phyloP scores from a whole-genome alignment of 2,113 vertebrate genomes.

The Megaceryle maxima region DNA sequence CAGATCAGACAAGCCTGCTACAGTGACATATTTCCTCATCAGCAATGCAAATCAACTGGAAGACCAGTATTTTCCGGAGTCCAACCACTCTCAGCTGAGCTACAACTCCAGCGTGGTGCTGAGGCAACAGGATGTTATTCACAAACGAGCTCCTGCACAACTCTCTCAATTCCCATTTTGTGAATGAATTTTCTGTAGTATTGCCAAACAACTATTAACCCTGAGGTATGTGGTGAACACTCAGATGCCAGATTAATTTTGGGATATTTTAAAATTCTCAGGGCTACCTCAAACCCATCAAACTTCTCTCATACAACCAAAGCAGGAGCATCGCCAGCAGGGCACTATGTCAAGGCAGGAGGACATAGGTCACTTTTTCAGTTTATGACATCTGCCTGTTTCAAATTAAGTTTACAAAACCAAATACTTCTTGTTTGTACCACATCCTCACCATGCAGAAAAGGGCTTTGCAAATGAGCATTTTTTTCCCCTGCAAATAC shows the following conservation, averaged over 20 bases:
- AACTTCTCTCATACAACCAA: background rate
- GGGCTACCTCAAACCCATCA: background rate
- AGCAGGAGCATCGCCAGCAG: background rate
- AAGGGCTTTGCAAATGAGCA: background rate
- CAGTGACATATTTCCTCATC: constrained; percentile 7
- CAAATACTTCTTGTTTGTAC: background rate
- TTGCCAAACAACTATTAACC: background rate
- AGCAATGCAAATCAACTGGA: constrained; percentile 36
- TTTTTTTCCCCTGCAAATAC: background rate
- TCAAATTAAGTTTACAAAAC: background rate
- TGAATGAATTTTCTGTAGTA: background rate
- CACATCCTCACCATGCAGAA: background rate
- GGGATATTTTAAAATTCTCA: background rate
- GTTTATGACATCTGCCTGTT: background rate
- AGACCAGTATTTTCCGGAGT: background rate
- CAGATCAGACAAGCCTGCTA: constrained; percentile 41
- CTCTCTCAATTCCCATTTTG: background rate
- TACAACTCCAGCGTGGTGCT: background rate
- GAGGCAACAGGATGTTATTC: background rate
- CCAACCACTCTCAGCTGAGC: background rate
- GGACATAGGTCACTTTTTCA: background rate
- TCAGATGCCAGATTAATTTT: background rate
- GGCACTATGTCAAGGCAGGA: background rate
- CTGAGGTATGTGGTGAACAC: background rate
- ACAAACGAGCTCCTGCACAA: background rate